phyloP scores from a whole-genome alignment of 2,888 invertebrate species.

The Spodoptera littoralis region DNA sequence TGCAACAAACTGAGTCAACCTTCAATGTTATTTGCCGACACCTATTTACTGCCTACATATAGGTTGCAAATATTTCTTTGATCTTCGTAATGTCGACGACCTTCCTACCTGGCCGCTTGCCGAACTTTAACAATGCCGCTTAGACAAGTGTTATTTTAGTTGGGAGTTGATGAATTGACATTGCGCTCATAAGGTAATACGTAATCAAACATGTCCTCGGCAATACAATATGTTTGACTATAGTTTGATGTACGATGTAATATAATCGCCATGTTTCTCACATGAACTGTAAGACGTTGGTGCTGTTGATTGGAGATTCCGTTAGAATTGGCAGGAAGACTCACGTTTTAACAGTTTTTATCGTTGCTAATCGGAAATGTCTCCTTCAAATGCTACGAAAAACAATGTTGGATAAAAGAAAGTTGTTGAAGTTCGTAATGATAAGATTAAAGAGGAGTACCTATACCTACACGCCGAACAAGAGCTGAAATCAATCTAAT shows the following conservation, averaged over 20 bases:
- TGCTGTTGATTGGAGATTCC: constrained; percentile 50
- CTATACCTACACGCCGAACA: constrained; percentile 9
- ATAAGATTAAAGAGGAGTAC: constrained; percentile 17
- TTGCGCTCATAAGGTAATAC: constrained; percentile 29
- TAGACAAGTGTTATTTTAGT: constrained; percentile 60
- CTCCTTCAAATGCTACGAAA: constrained; percentile 7
- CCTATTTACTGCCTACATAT: constrained; percentile 11
- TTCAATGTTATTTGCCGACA: constrained; percentile 33
- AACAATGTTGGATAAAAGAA: constrained; percentile 8
- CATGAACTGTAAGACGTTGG: constrained; percentile 62
- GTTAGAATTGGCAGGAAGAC: constrained; percentile 30
- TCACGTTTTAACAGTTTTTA: constrained; percentile 28
- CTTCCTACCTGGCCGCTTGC: constrained; percentile 64
- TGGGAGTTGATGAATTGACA: constrained; percentile 50
- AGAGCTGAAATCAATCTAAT: constrained; percentile 61
- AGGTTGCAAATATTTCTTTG: constrained; percentile 39
- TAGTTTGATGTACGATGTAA: constrained; percentile 23
- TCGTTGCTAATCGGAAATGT: constrained; percentile 26
- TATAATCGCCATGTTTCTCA: constrained; percentile 70
- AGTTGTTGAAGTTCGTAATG: constrained; percentile 12
- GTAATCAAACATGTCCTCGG: constrained; percentile 47
- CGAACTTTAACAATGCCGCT: constrained; percentile 60
- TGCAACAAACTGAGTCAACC: constrained; percentile 34
- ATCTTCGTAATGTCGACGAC: constrained; percentile 63
- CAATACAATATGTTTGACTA: constrained; percentile 38